A percentile compares a stretch with the other conserved stretches of the same genome.
phyloP scores from a whole-genome alignment of 2,113 vertebrate genomes.

The Hystrix cristata region DNA sequence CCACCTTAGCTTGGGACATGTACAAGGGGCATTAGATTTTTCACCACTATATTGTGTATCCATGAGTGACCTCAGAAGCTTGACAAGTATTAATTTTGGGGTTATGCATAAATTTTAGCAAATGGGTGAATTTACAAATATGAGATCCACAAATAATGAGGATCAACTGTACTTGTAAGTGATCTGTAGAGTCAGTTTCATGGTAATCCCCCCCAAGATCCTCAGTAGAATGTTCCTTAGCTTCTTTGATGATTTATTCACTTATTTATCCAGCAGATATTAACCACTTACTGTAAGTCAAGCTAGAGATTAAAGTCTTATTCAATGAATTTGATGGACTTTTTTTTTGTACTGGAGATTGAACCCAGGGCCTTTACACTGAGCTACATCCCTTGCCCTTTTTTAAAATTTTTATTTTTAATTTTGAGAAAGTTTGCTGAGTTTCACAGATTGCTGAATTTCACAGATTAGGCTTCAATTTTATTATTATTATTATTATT shows the following conservation, averaged over 20 bases:
- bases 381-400: background rate
- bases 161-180: background rate
- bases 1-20: background rate
- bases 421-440: background rate
- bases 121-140: background rate
- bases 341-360: background rate
- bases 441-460: background rate
- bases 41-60: background rate
- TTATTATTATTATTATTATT: background rate
- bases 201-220: background rate
- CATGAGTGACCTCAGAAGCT: background rate
- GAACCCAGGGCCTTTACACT: background rate
- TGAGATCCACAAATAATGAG: background rate
- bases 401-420: background rate
- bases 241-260: conserved; percentile 17
- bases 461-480: background rate
- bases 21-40: background rate
- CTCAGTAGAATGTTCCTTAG: conserved; percentile 7
- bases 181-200: conserved; percentile 21
- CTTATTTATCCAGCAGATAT: conserved; percentile 32
- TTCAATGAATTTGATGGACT: background rate
- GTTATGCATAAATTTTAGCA: background rate
- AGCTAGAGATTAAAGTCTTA: conserved; percentile 21
- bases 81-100: background rate
- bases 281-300: conserved; percentile 56